Conservation (phyloP, 2,888 invertebrate genomes). For the Argyresthia goedartella region DNA sequence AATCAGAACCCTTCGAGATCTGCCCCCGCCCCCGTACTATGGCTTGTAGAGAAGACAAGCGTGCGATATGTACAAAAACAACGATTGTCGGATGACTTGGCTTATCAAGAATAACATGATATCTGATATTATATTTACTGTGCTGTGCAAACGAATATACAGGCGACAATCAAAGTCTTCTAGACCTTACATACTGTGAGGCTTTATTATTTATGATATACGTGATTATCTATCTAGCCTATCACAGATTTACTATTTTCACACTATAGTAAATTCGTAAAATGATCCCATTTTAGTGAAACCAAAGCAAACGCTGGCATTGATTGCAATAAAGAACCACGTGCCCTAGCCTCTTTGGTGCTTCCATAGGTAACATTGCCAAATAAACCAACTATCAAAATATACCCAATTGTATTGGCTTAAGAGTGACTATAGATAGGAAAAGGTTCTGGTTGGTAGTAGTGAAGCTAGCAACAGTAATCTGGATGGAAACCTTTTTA, state of each 20-base stretch:
- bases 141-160: too few species aligned
- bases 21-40: conserved; percentile 20
- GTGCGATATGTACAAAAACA: background rate
- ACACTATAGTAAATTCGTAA: too few species aligned
- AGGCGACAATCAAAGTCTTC: too few species aligned
- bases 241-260: too few species aligned
- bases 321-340: conserved; percentile 24
- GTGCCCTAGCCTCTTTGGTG: conserved; percentile 1
- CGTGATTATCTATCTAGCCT: too few species aligned
- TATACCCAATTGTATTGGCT: background rate
- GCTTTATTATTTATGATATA: too few species aligned
- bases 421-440: background rate
- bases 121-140: too few species aligned
- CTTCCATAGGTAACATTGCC: background rate
- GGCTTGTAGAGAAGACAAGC: background rate
- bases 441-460: too few species aligned
- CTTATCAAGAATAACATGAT: too few species aligned
- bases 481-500: conserved; percentile 65
- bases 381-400: background rate
- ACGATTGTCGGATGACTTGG: too few species aligned
- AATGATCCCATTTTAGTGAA: conserved; percentile 16
- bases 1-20: conserved; percentile 44
- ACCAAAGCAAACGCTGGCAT: conserved; percentile 24
- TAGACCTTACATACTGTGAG: too few species aligned
- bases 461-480: conserved; percentile 14